Evolutionary conservation across 2,113 vertebrate genomes (phyloP).

Genomic region (Cyanoramphus novaezelandiae): DNA sequence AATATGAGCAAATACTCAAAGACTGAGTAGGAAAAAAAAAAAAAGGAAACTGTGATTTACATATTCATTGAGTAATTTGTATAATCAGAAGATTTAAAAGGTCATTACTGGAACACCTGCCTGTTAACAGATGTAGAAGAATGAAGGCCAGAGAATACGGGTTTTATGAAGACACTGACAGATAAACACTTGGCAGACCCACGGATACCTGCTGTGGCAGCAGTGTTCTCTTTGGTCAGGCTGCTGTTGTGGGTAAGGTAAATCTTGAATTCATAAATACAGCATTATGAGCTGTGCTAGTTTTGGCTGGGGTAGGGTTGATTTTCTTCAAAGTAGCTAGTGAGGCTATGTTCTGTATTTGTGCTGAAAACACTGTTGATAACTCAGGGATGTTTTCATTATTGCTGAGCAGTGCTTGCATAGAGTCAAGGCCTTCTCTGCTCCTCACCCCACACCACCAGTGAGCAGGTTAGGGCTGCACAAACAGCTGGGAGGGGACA

Average conservation of each 20-base stretch:
- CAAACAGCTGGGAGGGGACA: not conserved
- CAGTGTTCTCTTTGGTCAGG: not conserved
- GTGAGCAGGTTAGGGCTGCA: not conserved
- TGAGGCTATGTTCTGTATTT: not conserved
- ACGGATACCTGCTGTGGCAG: conserved; percentile 19
- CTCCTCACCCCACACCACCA: not conserved
- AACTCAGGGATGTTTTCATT: not conserved
- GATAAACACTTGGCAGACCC: conserved; percentile 38
- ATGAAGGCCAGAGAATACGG: conserved; percentile 34
- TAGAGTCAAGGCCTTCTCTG: not conserved
- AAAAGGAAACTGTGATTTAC: not conserved
- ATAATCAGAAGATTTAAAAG: conserved; percentile 65
- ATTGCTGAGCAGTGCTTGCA: not conserved
- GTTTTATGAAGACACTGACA: not conserved
- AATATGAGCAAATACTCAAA: not conserved
- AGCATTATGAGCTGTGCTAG: not conserved
- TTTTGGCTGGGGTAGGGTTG: not conserved
- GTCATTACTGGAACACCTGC: conserved; percentile 61
- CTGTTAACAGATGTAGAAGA: conserved; percentile 55
- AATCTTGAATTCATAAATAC: not conserved
- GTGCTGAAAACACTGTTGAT: not conserved
- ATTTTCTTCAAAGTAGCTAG: not conserved
- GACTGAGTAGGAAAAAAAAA: not conserved
- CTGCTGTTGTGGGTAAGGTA: not conserved
- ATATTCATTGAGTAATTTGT: conserved; percentile 60